Conservation (phyloP, 2,797 vertebrate genomes). For the Phoxinus dragarum region DNA sequence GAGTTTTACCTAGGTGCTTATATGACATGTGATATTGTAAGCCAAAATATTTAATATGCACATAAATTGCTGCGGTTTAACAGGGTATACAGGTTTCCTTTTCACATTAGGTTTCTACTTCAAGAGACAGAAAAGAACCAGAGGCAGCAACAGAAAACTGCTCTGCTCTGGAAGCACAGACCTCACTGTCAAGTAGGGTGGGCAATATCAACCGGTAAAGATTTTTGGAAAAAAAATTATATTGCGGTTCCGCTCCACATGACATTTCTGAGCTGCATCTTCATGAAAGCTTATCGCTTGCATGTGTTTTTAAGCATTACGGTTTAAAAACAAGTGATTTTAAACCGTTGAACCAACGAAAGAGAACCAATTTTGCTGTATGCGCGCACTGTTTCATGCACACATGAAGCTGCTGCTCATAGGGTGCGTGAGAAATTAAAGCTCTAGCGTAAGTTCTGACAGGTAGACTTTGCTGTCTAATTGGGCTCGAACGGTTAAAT, state of each 20-base stretch:
- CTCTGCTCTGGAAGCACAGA: constrained; percentile 38
- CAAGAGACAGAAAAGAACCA: constrained; percentile 40
- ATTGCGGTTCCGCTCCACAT: not conserved
- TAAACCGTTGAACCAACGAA: not conserved
- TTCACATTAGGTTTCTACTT: constrained; percentile 15
- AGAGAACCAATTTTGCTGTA: not conserved
- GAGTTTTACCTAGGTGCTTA: not conserved
- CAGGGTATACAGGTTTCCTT: not conserved
- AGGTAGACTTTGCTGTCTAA: not conserved
- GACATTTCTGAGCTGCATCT: not conserved
- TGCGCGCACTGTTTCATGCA: not conserved
- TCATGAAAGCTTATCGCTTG: not conserved
- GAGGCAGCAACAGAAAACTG: constrained; percentile 19
- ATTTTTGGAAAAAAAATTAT: not conserved
- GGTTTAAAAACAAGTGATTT: not conserved
- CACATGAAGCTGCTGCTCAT: not conserved
- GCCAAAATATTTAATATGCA: constrained; percentile 3
- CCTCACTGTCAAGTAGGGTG: constrained; percentile 54
- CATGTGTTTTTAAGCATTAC: not conserved
- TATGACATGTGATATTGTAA: not conserved
- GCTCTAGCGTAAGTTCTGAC: too few species aligned
- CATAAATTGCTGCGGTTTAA: constrained; percentile 9
- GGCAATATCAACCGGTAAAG: not conserved
- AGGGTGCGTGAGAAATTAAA: too few species aligned
- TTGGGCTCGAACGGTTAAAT: not conserved